Base-by-base conservation (phyloP, 2,797 vertebrate genomes). In the Melanotaenia nigrans region DNA sequence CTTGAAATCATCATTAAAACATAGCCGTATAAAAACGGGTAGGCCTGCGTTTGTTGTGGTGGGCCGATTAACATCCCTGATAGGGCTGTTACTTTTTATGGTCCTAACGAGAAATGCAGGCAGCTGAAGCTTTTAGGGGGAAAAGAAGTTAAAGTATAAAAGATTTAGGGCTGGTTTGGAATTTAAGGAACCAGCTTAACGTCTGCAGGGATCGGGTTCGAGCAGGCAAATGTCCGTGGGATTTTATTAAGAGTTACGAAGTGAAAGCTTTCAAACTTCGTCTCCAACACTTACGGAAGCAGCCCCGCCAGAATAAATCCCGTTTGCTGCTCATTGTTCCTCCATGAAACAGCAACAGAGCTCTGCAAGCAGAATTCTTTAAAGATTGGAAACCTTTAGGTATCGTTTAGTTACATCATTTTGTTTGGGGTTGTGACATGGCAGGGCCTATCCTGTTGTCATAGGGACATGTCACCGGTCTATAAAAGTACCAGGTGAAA, bases 71-170 rank as follows among this genome's bases (percentile, higher is more conserved):
- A 61, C 12, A 20, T 68, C 71, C 1, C 36, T 85, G 78, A 90
- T 81, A 59, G 61, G 64, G 54, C 73, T 4, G 42, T 73, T 78
- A 56, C 38, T 4, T 76, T 87, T 79, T 56, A 80, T 42, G 36
- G 73, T 1, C 70, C 62, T 64, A 78, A 91, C 78, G 81, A 75
- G 79, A 78, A 78, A 77, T 0, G 51, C 84, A 85, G 82, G 51
- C 71, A 30, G 28, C 47, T 0, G 63, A 58, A 24, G 55, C 25
- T 7, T 4, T 24, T 3, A 54, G 71, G 40, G 61, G 40, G 71
- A 59, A 54, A 12, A 33, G 10, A 58, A 63, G 0, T 16, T 38
- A 68, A 20, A 22, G 1, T 32, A 0, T 6, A 45, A 8, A 24
- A 8, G 40, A 16, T 71, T 59, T 22, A 1, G 7, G 20, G 2